A percentile compares a stretch with the other conserved stretches of the same genome.
Evolutionary conservation across 2,888 invertebrate species (phyloP).

Genomic region (Zelleria hepariella): DNA sequence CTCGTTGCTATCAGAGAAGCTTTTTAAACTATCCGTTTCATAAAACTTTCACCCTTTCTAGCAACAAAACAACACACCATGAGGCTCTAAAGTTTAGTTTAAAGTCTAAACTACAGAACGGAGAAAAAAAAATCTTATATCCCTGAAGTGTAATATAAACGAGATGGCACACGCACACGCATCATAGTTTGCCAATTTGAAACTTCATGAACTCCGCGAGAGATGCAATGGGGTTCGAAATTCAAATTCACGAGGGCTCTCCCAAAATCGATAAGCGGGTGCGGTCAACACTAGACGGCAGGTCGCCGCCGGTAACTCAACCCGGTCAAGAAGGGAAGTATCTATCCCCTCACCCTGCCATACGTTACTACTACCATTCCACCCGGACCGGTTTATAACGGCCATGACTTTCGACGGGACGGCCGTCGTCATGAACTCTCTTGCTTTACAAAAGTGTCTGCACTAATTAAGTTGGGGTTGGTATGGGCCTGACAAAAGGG

Average conservation of each 20-base stretch:
- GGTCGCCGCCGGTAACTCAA: conserved; percentile 48
- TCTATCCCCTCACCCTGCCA: conserved; percentile 42
- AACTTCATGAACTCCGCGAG: neutral
- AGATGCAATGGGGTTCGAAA: neutral
- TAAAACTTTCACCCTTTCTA: too few species aligned
- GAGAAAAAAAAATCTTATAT: too few species aligned
- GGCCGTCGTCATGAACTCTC: conserved; percentile 39
- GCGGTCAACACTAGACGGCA: conserved; percentile 49
- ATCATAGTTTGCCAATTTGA: neutral
- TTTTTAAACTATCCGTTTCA: too few species aligned
- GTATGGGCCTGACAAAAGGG: conserved; percentile 43
- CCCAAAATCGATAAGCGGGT: conserved; percentile 36
- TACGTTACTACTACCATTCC: conserved; percentile 43
- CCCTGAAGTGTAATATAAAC: too few species aligned
- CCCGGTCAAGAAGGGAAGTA: conserved; percentile 48
- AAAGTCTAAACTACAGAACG: too few species aligned
- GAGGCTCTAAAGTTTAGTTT: too few species aligned
- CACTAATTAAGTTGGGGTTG: conserved; percentile 53
- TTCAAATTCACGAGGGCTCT: neutral
- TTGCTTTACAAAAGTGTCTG: conserved; percentile 38
- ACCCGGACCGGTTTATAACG: conserved; percentile 31
- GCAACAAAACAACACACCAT: too few species aligned
- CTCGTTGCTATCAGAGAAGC: too few species aligned
- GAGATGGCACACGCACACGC: too few species aligned
- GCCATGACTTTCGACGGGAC: conserved; percentile 41